Conservation (phyloP, 2,888 invertebrate genomes). For the Dexiosoma caninum region DNA sequence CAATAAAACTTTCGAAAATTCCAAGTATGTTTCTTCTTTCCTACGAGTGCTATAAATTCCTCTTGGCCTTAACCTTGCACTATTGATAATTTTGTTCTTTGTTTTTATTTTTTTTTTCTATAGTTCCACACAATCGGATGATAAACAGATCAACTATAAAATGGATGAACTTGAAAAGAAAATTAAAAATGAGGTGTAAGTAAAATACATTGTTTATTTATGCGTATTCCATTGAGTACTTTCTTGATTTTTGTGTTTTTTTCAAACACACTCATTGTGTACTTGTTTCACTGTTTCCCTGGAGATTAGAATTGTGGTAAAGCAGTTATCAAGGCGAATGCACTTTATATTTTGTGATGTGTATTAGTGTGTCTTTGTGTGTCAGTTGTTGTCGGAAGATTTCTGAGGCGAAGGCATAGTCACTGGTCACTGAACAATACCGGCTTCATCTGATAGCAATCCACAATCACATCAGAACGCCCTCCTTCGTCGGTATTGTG, state of each 20-base stretch:
- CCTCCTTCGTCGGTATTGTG: too few relatives aligned
- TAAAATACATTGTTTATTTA: conserved; percentile 56
- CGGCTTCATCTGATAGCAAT: too few relatives aligned
- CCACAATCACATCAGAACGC: too few relatives aligned
- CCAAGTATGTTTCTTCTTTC: conserved; percentile 71
- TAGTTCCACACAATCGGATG: conserved; percentile 71
- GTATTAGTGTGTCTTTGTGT: too few relatives aligned
- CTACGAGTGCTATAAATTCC: too few relatives aligned
- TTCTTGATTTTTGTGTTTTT: neutral
- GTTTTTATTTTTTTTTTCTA: conserved; percentile 38
- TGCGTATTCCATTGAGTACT: conserved; percentile 20
- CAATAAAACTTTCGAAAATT: conserved; percentile 76
- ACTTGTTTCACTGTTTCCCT: conserved; percentile 17
- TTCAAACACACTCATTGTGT: neutral
- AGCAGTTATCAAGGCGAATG: too few relatives aligned
- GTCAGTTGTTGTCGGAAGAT: too few relatives aligned
- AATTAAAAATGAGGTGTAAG: conserved; percentile 78
- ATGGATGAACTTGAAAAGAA: conserved; percentile 78
- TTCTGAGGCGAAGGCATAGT: too few relatives aligned
- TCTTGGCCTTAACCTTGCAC: conserved; percentile 46
- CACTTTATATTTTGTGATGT: too few relatives aligned
- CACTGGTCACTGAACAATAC: too few relatives aligned
- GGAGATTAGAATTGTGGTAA: too few relatives aligned
- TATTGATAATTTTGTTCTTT: neutral
- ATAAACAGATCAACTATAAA: conserved; percentile 75